These are phyloP conservation scores for Dicyrtomina minuta DNA, from an alignment of 2,888 invertebrate genomes.

Conservation along the genomic window DNA sequence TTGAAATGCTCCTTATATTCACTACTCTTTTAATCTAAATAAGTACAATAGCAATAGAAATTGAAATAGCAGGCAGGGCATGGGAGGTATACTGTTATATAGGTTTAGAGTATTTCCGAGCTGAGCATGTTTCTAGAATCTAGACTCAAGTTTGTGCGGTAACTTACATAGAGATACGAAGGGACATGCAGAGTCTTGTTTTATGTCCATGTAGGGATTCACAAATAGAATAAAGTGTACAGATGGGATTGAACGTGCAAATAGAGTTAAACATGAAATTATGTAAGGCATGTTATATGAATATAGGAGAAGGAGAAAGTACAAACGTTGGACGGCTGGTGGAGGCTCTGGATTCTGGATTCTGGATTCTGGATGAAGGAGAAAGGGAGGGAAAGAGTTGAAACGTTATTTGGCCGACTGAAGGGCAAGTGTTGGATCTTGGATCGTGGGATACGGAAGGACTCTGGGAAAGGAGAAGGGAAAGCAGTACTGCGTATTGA, in stretches of 20 bases:
- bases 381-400: neutral
- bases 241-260: constrained; percentile 29
- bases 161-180: no score
- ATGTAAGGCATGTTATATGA: constrained; percentile 3
- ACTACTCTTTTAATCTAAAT: no score
- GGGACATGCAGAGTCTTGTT: neutral
- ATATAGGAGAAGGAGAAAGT: neutral
- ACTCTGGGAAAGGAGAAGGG: neutral
- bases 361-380: neutral
- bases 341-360: neutral
- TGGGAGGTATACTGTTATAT: no score
- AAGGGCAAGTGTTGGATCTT: neutral
- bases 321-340: neutral
- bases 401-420: no score
- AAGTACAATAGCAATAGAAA: no score
- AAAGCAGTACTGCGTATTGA: constrained; percentile 19
- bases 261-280: constrained; percentile 31
- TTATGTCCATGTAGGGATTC: constrained; percentile 30
- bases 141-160: no score
- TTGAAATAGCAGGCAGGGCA: no score
- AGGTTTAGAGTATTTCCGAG: no score
- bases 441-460: constrained; percentile 6
- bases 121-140: no score
- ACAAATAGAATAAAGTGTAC: constrained; percentile 33
- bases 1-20: no score